These are phyloP conservation scores for Archocentrus centrarchus DNA, from an alignment of 2,113 vertebrate genomes.

Conservation along the genomic window DNA sequence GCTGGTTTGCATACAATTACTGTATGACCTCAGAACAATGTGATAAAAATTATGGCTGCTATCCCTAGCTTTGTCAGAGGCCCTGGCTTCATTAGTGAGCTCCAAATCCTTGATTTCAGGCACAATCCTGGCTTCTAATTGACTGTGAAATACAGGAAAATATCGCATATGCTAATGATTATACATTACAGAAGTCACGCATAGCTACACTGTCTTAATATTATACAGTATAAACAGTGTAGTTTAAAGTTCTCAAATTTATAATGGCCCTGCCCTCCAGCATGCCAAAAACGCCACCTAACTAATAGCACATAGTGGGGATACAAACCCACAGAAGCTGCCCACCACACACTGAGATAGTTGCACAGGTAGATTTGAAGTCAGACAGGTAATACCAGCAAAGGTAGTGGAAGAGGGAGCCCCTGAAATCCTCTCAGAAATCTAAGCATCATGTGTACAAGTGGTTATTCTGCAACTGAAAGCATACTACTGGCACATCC, in stretches of 20 bases:
- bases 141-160: constrained; percentile 47
- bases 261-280: neutral
- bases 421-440: neutral
- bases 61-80: constrained; percentile 40
- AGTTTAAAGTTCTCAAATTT: constrained; percentile 15
- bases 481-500: neutral
- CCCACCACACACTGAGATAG: neutral
- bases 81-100: constrained; percentile 48
- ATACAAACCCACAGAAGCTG: neutral
- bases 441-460: neutral
- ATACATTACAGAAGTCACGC: constrained; percentile 22
- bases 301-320: neutral
- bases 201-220: neutral
- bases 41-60: constrained; percentile 22
- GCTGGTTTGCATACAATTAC: constrained; percentile 50
- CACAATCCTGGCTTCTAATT: constrained; percentile 40
- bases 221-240: constrained; percentile 13
- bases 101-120: constrained; percentile 22
- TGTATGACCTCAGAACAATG: constrained; percentile 36
- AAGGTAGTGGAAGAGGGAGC: constrained; percentile 2
- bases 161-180: constrained; percentile 46
- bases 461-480: neutral
- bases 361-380: neutral
- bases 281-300: neutral
- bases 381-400: neutral